Base-by-base conservation (phyloP, 2,888 invertebrate genomes). In the Aporophyla lueneburgensis region DNA sequence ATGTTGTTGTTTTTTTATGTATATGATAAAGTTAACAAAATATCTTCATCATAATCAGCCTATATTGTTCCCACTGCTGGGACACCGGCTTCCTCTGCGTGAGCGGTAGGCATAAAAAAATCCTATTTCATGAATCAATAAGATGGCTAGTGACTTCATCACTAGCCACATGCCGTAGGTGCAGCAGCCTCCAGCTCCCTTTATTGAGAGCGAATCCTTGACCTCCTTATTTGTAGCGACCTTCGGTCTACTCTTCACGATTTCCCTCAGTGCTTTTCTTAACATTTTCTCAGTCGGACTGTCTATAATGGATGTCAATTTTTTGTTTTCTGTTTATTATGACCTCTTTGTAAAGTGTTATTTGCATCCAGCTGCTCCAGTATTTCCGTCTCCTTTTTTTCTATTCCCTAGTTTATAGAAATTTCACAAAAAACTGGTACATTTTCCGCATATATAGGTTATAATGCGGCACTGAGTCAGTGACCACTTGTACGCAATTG, bases 401-500 rank as follows among this genome's bases (percentile, higher is more conserved):
- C 1, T 19, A 40, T 40, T 12, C 7, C n/a, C 10, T 9, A 19
- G 21, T n/a, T 43, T 12, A 68, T 10, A 54, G 1, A 49, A 62
- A 72, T 19, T 7, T 21, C 12, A 19, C 24, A 65, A 74, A 51
- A 74, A 66, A 24, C 49, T 40, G 21, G 40, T 70, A 78, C 62
- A 85, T 89, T 85, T 88, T 85, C 85, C 76, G 75, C 82, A 85
- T 83, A 85, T 83, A 85, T 83, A 79, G 83, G 81, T 84, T 87
- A 86, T 86, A 81, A 87, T 53, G 62, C 86, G 91, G 87, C 89
- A 93, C 91, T 95, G 94, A 95, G 95, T 95, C 95, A 94, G 93
- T 95, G 95, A 94, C 94, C 95, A 95, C 91, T 94, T 94, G 85
- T 81, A 80, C 87, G 88, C 95, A 96, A 96, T 96, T 96, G 96